These are phyloP conservation scores for Geotrypetes seraphini DNA, from an alignment of 2,797 vertebrate genomes.

Conservation along the genomic window DNA sequence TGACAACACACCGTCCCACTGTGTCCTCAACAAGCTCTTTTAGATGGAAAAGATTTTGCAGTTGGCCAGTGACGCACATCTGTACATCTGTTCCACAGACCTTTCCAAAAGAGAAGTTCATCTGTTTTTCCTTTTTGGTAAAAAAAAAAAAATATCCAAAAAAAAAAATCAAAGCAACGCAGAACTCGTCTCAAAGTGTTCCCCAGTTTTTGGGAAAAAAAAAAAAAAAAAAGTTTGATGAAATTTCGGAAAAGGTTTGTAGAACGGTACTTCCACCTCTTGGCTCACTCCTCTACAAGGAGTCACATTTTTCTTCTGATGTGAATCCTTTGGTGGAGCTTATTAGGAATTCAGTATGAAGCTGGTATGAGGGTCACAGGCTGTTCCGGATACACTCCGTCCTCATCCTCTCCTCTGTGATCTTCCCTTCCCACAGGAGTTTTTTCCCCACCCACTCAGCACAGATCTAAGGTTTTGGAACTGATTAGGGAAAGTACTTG, in stretches of 20 bases:
- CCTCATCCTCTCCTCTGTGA: too few relatives aligned
- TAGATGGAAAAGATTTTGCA: neutral
- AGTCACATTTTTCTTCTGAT: too few relatives aligned
- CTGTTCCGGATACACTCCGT: too few relatives aligned
- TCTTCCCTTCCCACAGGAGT: too few relatives aligned
- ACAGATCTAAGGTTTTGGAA: too few relatives aligned
- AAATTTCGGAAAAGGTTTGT: slow-evolving; percentile 11
- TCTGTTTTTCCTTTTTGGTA: neutral
- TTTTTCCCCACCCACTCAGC: too few relatives aligned
- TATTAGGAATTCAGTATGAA: too few relatives aligned
- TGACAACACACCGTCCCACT: neutral
- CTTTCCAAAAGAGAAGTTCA: slow-evolving; percentile 1
- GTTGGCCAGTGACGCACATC: neutral
- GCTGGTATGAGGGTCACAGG: too few relatives aligned
- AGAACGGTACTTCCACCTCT: too few relatives aligned
- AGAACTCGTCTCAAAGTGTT: neutral
- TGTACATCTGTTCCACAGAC: neutral
- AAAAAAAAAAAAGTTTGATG: slow-evolving; percentile 2
- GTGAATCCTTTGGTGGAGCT: too few relatives aligned
- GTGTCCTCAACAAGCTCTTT: neutral
- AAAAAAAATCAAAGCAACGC: neutral
- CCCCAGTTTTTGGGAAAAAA: slow-evolving; percentile 16
- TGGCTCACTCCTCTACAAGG: too few relatives aligned
- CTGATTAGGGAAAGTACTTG: too few relatives aligned
- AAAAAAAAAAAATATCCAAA: neutral